A percentile compares a stretch with the other conserved stretches of the same genome.
Evolutionary conservation across 2,888 invertebrate genomes (phyloP).

Genomic region (Cremastinae sp.): DNA sequence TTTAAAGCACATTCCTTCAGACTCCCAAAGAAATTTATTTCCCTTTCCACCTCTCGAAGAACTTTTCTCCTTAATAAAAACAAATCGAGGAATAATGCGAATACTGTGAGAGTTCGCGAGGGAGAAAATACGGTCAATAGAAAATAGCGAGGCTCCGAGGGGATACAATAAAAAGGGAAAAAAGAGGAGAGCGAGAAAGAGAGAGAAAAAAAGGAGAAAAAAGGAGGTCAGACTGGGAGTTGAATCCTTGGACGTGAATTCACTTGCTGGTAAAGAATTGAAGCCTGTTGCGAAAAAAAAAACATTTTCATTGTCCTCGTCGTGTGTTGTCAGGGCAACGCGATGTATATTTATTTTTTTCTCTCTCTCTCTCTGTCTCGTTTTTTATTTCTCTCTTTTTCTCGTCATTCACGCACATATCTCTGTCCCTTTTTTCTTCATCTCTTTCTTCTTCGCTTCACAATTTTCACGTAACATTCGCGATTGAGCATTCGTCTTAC

Average conservation of each 20-base stretch:
- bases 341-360: slow-evolving; percentile 15
- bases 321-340: slow-evolving; percentile 38
- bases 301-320: slow-evolving; percentile 34
- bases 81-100: slow-evolving; percentile 9
- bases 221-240: slow-evolving; percentile 5
- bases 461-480: background rate
- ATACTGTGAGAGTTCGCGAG: background rate
- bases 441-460: background rate
- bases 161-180: background rate
- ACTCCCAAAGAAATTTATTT: background rate
- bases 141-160: slow-evolving; percentile 6
- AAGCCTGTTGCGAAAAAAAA: slow-evolving; percentile 21
- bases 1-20: background rate
- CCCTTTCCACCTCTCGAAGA: background rate
- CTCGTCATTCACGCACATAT: slow-evolving; percentile 3
- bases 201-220: background rate
- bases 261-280: slow-evolving; percentile 16
- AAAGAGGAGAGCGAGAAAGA: slow-evolving; percentile 1
- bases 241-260: slow-evolving; percentile 33
- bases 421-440: slow-evolving; percentile 3
- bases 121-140: slow-evolving; percentile 11
- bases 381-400: background rate
- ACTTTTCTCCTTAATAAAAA: background rate
- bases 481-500: background rate
- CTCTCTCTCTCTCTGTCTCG: slow-evolving; percentile 1